A percentile compares a stretch with the other conserved stretches of the same genome.
These are phyloP conservation scores for Hystrix cristata DNA, from an alignment of 2,113 vertebrate species.

Conservation along the genomic window DNA sequence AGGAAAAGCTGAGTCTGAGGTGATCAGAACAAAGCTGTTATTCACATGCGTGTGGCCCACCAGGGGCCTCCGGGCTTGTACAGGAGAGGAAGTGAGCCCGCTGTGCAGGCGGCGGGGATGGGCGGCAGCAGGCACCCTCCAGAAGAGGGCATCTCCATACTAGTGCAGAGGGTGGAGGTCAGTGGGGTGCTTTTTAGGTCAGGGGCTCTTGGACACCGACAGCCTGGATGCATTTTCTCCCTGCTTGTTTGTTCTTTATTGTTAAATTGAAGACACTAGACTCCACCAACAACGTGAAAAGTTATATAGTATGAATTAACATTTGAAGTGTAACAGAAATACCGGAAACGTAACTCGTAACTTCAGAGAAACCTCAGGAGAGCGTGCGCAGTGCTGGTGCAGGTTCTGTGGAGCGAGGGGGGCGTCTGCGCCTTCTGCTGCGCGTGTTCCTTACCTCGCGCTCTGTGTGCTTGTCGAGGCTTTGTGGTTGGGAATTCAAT, in stretches of 20 bases:
- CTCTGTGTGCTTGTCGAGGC: accelerated
- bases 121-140: accelerated
- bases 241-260: not conserved
- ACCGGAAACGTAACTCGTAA: accelerated
- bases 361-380: not conserved
- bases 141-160: accelerated
- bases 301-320: not conserved
- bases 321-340: not conserved
- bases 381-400: accelerated
- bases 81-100: accelerated
- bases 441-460: accelerated
- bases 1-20: too few relatives aligned
- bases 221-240: not conserved
- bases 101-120: accelerated
- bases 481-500: not conserved
- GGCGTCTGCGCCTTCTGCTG: accelerated
- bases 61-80: not conserved
- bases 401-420: accelerated
- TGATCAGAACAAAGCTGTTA: not conserved
- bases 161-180: not conserved
- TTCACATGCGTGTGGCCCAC: accelerated
- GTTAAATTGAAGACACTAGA: not conserved
- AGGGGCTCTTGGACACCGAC: not conserved
- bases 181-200: accelerated
- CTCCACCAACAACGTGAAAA: not conserved